phyloP scores from a whole-genome alignment of 2,888 invertebrate species.

The Melanostoma mellinum region DNA sequence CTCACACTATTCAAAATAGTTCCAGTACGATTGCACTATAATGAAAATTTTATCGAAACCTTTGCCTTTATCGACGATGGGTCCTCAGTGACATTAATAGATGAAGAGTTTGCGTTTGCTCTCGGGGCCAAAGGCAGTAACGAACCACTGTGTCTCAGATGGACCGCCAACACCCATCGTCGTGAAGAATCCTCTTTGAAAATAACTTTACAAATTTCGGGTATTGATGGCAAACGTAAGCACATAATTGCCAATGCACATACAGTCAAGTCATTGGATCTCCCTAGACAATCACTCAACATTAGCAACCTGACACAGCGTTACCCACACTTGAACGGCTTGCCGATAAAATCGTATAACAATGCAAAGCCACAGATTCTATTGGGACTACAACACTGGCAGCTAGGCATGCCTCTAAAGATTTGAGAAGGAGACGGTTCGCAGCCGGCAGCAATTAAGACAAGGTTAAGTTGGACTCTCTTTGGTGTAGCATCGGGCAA shows the following conservation, averaged over 20 bases:
- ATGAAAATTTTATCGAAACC: slow-evolving; percentile 2
- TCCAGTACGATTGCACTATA: slow-evolving; percentile 2
- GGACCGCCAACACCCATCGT: too few relatives aligned
- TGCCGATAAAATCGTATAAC: slow-evolving; percentile 1
- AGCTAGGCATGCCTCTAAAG: background rate
- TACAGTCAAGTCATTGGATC: slow-evolving; percentile 3
- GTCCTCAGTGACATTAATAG: too few relatives aligned
- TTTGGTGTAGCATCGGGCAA: too few relatives aligned
- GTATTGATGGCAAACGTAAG: background rate
- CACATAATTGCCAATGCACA: background rate
- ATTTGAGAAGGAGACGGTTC: background rate
- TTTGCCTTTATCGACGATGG: slow-evolving; percentile 28
- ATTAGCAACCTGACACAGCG: background rate
- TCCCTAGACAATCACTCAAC: slow-evolving; percentile 5
- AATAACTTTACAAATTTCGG: background rate
- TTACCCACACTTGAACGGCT: background rate
- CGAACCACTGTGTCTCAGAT: too few relatives aligned
- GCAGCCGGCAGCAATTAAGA: slow-evolving; percentile 12
- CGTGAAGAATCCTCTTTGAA: too few relatives aligned
- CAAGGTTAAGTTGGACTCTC: background rate
- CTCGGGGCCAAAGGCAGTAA: background rate
- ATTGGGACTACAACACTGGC: background rate
- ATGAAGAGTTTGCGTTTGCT: too few relatives aligned
- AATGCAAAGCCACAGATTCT: slow-evolving; percentile 14
- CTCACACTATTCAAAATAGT: slow-evolving; percentile 6